Evolutionary conservation across 2,113 vertebrate species (phyloP), one percentile per base, ranked within the genome.

Genomic region (Hippocampus comes): DNA sequence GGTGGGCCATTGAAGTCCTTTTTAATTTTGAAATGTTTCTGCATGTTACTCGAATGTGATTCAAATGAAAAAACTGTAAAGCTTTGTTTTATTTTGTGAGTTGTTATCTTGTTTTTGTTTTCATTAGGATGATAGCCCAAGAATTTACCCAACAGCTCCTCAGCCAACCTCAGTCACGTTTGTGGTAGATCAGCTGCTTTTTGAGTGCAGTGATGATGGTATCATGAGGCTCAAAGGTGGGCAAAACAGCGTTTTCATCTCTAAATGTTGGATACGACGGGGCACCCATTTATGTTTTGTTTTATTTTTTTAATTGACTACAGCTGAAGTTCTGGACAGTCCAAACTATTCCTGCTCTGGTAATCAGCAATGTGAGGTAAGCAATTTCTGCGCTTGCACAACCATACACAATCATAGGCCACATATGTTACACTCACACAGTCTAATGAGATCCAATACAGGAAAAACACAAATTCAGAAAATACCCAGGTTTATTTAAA

Each of bases 141-240:
- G 79, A 42, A 82, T 98, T 38, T 98, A 98, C 72, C 94, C 96
- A 0, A 96, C 96, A 0, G 94, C 96, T 67, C 95, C 96, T 14
- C 94, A 94, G 48, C 90, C 96, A 1, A 60, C 95, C 30, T 97
- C 97, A 20, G 80, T 95, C 79, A 93, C 91, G 20, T 82, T 99
- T 78, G 83, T 92, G 11, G 55, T 98, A 63, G 94, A 96, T 42
- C 92, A 93, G 3, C 0, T 98, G 4, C 46, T 95, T 20, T 84
- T 99, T 67, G 92, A 92, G 82, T 92, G 97, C 20, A 73, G 86
- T 51, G 95, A 97, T 0, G 95, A 99, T 0, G 95, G 96, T 0
- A 72, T 95, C 6, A 95, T 99, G 89, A 90, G 89, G 70, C 57
- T 99, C 59, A 94, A 89, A 85, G 93, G 97, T 99, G 80, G 90